These are phyloP conservation scores for Cyprinodon diabolis DNA, from an alignment of 2,797 vertebrate species.

Conservation along the genomic window DNA sequence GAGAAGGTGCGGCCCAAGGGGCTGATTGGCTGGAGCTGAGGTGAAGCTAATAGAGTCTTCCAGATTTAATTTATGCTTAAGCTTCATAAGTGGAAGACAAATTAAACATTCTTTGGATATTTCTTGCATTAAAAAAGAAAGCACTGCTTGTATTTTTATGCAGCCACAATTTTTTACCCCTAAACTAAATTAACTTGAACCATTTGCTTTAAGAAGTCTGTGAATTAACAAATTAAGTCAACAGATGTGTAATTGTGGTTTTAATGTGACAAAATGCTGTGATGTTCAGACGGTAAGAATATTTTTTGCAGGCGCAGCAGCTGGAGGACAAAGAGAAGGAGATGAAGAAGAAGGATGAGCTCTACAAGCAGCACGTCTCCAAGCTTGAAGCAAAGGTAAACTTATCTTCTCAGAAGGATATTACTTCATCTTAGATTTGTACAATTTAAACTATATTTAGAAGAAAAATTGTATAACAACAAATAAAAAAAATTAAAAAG, in stretches of 20 bases:
- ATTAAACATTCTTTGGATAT: neutral
- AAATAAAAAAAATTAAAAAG: neutral
- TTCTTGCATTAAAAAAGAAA: neutral
- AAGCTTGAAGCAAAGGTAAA: constrained; percentile 89
- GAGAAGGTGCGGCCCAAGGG: no score
- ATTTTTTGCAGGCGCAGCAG: constrained; percentile 83
- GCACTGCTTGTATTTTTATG: neutral
- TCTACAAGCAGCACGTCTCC: constrained; percentile 88
- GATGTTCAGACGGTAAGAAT: neutral
- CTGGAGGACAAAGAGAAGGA: constrained; percentile 87
- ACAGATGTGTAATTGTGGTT: neutral
- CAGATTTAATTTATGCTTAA: no score
- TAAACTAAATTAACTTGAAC: neutral
- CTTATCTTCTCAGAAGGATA: neutral
- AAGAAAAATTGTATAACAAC: neutral
- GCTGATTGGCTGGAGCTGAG: no score
- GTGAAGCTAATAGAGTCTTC: no score
- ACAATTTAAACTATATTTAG: neutral
- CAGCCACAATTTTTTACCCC: neutral
- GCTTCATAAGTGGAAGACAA: neutral
- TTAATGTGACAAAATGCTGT: neutral
- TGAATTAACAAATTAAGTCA: no score
- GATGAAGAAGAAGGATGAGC: constrained; percentile 83
- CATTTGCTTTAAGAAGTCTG: no score
- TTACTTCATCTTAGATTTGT: neutral